Percentiles rank a stretch among this genome's conserved stretches.
phyloP scores from a whole-genome alignment of 2,113 vertebrate species.

The Zosterops pallidus region DNA sequence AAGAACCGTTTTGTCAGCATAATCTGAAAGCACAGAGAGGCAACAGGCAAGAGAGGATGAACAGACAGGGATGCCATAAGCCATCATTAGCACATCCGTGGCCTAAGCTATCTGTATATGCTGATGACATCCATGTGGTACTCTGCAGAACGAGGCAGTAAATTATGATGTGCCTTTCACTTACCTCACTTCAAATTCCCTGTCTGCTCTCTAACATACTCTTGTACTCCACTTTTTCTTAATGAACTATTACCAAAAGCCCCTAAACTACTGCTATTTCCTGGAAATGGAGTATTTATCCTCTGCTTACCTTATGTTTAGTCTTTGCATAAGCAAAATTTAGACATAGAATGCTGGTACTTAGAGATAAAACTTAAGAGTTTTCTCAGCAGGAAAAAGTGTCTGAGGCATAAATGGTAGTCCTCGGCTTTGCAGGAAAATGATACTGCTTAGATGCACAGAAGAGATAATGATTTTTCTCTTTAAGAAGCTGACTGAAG shows the following conservation, averaged over 20 bases:
- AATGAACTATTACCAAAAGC: neutral
- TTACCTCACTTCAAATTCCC: conserved; percentile 33
- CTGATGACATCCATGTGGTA: conserved; percentile 30
- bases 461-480: neutral
- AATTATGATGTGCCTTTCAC: conserved; percentile 14
- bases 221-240: neutral
- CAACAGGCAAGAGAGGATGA: neutral
- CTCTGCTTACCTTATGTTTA: neutral
- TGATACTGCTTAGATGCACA: neutral
- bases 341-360: neutral
- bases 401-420: neutral
- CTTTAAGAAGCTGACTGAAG: neutral
- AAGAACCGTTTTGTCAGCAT: neutral
- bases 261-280: neutral
- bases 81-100: neutral
- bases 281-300: neutral
- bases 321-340: neutral
- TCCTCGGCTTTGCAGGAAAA: neutral
- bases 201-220: neutral
- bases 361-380: neutral
- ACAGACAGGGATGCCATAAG: neutral
- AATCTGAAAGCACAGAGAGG: neutral
- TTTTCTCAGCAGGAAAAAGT: neutral
- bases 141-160: neutral
- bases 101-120: neutral